phyloP scores from a whole-genome alignment of 2,797 vertebrate genomes.

The Nyctalus aviator region DNA sequence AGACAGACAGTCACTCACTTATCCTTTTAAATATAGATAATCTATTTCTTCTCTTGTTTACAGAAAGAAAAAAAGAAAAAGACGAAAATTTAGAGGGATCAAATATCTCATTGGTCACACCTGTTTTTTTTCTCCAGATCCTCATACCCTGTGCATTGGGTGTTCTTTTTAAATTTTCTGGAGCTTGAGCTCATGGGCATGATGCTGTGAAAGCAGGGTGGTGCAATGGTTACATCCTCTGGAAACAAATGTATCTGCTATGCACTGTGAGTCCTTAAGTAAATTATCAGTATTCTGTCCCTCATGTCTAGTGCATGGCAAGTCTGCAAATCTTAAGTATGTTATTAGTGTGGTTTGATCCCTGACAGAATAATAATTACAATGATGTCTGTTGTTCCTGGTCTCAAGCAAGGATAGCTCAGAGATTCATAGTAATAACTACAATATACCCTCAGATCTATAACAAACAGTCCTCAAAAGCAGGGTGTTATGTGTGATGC shows the following conservation, averaged over 20 bases:
- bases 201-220: neutral
- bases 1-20: too few relatives aligned
- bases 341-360: neutral
- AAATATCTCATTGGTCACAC: neutral
- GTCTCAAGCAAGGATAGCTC: neutral
- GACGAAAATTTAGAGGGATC: neutral
- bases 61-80: neutral
- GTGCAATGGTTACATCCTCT: neutral
- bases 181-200: neutral
- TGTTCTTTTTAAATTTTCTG: conserved; percentile 4
- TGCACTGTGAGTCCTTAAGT: neutral
- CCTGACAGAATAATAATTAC: neutral
- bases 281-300: neutral
- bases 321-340: neutral
- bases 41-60: conserved; percentile 39
- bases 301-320: neutral
- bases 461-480: conserved; percentile 35
- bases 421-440: neutral
- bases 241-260: neutral
- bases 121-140: conserved; percentile 3
- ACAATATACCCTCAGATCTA: neutral
- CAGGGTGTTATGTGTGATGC: neutral
- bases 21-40: too few relatives aligned
- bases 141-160: neutral
- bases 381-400: neutral